A percentile compares a stretch with the other conserved stretches of the same genome.
These are phyloP conservation scores for Phylloscopus collybita DNA, from an alignment of 2,797 vertebrate genomes.

Conservation along the genomic window DNA sequence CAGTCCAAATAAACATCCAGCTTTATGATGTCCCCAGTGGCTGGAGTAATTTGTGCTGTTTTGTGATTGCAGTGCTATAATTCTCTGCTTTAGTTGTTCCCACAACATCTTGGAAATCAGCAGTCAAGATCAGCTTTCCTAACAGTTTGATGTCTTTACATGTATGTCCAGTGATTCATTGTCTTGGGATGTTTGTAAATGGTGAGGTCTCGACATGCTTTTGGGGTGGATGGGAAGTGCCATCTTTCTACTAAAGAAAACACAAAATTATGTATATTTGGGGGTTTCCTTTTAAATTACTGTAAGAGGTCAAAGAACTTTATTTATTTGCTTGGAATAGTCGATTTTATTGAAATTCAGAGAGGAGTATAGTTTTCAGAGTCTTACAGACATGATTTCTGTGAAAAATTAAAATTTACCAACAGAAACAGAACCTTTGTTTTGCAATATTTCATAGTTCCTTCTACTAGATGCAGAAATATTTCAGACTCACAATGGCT, in stretches of 20 bases:
- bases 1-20: neutral
- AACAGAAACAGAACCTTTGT: neutral
- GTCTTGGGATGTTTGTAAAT: neutral
- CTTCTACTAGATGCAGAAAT: neutral
- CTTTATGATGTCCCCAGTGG: neutral
- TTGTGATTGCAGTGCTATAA: neutral
- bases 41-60: neutral
- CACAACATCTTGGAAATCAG: neutral
- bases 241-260: neutral
- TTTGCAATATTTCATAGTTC: neutral
- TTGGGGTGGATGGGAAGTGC: neutral
- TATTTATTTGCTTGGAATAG: neutral
- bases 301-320: neutral
- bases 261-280: neutral
- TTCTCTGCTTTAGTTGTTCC: neutral
- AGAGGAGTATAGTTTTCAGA: neutral
- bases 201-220: neutral
- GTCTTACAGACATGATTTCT: neutral
- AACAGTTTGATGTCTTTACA: neutral
- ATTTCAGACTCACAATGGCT: neutral
- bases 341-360: neutral
- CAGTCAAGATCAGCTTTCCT: neutral
- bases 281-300: neutral
- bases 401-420: neutral
- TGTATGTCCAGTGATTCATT: neutral